Percentiles rank a stretch among this genome's conserved stretches.
Conservation (phyloP, 2,113 vertebrate species). For the Ranitomeya imitator region DNA sequence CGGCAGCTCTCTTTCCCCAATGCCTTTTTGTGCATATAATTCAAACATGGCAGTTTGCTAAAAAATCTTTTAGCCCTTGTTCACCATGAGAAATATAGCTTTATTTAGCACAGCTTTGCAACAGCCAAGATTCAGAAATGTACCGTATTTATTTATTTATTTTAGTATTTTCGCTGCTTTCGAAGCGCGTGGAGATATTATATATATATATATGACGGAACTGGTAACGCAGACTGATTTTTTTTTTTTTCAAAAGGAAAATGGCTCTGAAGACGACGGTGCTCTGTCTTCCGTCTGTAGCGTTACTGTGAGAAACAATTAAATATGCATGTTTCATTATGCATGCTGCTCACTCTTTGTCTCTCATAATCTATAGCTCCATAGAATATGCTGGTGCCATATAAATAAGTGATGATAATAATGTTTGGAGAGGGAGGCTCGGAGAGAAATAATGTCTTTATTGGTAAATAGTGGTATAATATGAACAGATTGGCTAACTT, state of each 20-base stretch:
- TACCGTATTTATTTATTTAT: background rate
- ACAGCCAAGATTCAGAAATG: background rate
- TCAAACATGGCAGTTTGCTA: slow-evolving; percentile 80
- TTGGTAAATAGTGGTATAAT: slow-evolving; percentile 13
- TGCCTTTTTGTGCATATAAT: slow-evolving; percentile 85
- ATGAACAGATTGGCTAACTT: slow-evolving; percentile 17
- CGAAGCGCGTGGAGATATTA: slow-evolving; percentile 25
- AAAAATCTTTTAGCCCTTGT: slow-evolving; percentile 71
- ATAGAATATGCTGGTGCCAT: slow-evolving; percentile 53
- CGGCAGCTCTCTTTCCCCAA: slow-evolving; percentile 72
- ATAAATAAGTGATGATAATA: slow-evolving; percentile 58
- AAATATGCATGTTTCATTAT: slow-evolving; percentile 59
- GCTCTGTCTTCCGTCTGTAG: slow-evolving; percentile 31
- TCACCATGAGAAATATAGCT: slow-evolving; percentile 72
- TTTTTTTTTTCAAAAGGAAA: slow-evolving; percentile 2
- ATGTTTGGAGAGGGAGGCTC: slow-evolving; percentile 42
- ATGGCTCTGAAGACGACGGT: slow-evolving; percentile 7
- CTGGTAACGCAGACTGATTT: slow-evolving; percentile 13
- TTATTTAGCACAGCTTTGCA: slow-evolving; percentile 60
- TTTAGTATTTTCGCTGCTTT: background rate
- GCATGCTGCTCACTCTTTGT: slow-evolving; percentile 53
- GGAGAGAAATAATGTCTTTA: slow-evolving; percentile 32
- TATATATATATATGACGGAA: slow-evolving; percentile 34
- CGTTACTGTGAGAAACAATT: slow-evolving; percentile 50
- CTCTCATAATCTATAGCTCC: slow-evolving; percentile 55